phyloP scores from a whole-genome alignment of 2,888 invertebrate species.

The Cephus spinipes region DNA sequence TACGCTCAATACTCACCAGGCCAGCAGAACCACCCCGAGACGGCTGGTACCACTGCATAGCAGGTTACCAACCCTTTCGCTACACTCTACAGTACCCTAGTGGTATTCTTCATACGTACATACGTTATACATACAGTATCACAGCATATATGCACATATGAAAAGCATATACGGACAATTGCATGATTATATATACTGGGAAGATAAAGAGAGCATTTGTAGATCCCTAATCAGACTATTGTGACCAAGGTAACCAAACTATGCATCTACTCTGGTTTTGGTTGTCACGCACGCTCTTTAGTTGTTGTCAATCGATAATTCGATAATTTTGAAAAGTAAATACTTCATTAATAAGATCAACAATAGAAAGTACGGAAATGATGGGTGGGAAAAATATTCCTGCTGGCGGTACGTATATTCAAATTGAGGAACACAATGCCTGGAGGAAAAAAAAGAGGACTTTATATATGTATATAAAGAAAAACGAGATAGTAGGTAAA shows the following conservation, averaged over 20 bases:
- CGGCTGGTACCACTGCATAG: slow-evolving; percentile 25
- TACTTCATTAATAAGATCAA: not conserved
- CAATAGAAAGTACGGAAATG: not conserved
- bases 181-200: not conserved
- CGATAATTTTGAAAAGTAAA: not conserved
- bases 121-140: not conserved
- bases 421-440: not conserved
- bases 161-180: not conserved
- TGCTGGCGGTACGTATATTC: not conserved
- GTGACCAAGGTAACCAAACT: not conserved
- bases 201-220: slow-evolving; percentile 1
- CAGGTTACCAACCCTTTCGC: slow-evolving; percentile 1
- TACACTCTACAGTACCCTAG: not conserved
- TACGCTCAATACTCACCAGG: slow-evolving; percentile 15
- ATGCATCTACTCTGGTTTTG: not conserved
- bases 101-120: not conserved
- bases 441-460: too few species aligned
- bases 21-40: slow-evolving; percentile 17
- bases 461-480: not conserved
- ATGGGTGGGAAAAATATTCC: not conserved
- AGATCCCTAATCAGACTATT: not conserved
- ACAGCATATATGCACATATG: not conserved
- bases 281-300: not conserved
- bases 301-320: not conserved
- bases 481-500: not conserved